phyloP scores from a whole-genome alignment of 2,888 invertebrate genomes.

The Acanthopleura granulata region DNA sequence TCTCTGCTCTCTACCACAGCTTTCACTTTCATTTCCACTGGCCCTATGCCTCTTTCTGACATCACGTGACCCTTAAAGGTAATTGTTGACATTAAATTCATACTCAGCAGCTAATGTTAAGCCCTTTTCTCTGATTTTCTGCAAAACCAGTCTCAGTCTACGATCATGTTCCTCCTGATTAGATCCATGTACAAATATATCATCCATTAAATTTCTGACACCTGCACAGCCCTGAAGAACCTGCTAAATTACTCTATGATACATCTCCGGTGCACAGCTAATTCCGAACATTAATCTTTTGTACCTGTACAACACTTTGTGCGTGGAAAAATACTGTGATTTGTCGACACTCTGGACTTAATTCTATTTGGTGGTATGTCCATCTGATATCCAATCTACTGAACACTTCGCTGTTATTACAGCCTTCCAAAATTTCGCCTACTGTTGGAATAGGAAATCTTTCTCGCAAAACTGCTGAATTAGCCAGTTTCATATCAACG shows the following conservation, averaged over 20 bases:
- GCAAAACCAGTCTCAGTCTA: constrained; percentile 28
- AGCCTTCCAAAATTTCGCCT: constrained; percentile 23
- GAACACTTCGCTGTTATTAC: constrained; percentile 19
- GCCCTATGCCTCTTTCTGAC: constrained; percentile 25
- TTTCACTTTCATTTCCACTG: constrained; percentile 23
- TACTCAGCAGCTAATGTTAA: constrained; percentile 37
- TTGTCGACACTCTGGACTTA: constrained; percentile 21
- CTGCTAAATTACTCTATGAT: constrained; percentile 21
- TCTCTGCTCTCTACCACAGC: constrained; percentile 24
- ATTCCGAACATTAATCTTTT: constrained; percentile 26
- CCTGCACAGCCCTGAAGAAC: constrained; percentile 9
- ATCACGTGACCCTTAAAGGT: constrained; percentile 28
- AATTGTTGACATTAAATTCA: constrained; percentile 32
- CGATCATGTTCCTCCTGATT: constrained; percentile 32
- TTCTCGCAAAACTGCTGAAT: constrained; percentile 32
- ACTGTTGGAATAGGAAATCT: constrained; percentile 30
- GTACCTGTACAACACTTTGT: constrained; percentile 21
- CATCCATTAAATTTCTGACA: constrained; percentile 18
- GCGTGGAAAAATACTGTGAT: constrained; percentile 27
- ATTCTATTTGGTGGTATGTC: constrained; percentile 26
- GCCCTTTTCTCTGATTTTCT: constrained; percentile 29
- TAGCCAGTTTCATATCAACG: constrained; percentile 36
- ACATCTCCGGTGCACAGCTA: constrained; percentile 25
- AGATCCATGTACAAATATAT: constrained; percentile 37
- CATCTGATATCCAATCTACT: constrained; percentile 24